Conservation (phyloP, 2,888 invertebrate genomes). For the Pyrrhia umbra region DNA sequence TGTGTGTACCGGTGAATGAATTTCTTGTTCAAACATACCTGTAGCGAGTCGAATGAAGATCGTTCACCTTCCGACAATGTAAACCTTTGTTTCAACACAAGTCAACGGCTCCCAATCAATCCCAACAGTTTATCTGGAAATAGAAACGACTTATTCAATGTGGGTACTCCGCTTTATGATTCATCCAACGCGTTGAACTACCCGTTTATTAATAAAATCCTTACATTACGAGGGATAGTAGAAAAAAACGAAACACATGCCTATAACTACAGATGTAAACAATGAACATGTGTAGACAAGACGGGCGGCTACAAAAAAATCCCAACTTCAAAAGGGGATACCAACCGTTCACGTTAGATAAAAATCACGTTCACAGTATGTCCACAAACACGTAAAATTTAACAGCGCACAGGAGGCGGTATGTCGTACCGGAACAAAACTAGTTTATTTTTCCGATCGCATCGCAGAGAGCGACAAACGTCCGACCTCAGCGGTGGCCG, state of each 20-base stretch:
- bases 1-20: constrained; percentile 65
- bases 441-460: constrained; percentile 87
- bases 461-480: constrained; percentile 80
- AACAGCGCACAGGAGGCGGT: constrained; percentile 80
- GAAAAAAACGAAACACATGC: constrained; percentile 81
- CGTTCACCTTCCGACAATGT: constrained; percentile 87
- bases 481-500: constrained; percentile 81
- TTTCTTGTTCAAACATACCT: constrained; percentile 84
- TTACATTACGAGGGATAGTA: constrained; percentile 74
- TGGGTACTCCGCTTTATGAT: constrained; percentile 80
- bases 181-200: constrained; percentile 78
- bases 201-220: constrained; percentile 81
- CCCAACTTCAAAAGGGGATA: constrained; percentile 71
- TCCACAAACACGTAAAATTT: constrained; percentile 83
- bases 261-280: constrained; percentile 84
- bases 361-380: constrained; percentile 82
- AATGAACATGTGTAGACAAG: constrained; percentile 79
- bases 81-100: constrained; percentile 87
- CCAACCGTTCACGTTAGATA: constrained; percentile 84
- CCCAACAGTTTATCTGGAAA: constrained; percentile 88
- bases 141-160: constrained; percentile 88
- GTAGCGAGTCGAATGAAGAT: constrained; percentile 82
- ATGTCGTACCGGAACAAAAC: constrained; percentile 86
- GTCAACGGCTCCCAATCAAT: constrained; percentile 87
- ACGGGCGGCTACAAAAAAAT: constrained; percentile 67